Base-by-base conservation (phyloP, 2,888 invertebrate genomes). In the Eucera pruinosa region DNA sequence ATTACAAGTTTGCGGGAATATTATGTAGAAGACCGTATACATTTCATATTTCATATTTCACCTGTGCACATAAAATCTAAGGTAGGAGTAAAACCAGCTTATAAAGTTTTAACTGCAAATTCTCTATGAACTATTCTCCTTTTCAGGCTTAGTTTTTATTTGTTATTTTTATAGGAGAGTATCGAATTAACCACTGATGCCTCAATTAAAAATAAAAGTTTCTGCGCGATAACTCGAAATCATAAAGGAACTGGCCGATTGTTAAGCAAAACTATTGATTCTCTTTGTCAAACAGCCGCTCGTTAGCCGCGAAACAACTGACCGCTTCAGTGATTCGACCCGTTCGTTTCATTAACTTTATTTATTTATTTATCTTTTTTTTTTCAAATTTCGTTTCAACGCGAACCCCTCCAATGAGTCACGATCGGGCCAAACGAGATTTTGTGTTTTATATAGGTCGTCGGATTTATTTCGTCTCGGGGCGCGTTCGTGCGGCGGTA, bases 341-440 rank as follows among this genome's bases (percentile, higher is more conserved):
- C 58, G 48, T 66, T 71, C 70, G 71, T 52, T 60, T 71, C 72
- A 72, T 71, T 71, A 71, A 58, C 45, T 47, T 71, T 43, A 52
- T 52, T 72, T 47, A 39, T 52, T 23, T 41, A 36, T 62, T 48
- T 36, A 48, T 23, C 2, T 43, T 20, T 2, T 39, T 54, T 33
- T 45, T 52, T 23, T 55, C 55, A 25, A 2, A 27, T 66, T 39
- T 25, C 6, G n/a, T 27, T 47, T 48, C 47, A 11, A 47, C 43
- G 41, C 41, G 5, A 33, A 11, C 1, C n/a, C n/a, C 15, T 25
- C 23, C 65, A 45, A 58, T 47, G 58, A 66, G 58, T 66, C 66
- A 58, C 66, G 45, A 57, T 25, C 36, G 30, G 11, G 15, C n/a
- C 41, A 43, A 68, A 68, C 23, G 68, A 66, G 45, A 58, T 66